Evolutionary conservation across 2,797 vertebrate genomes (phyloP).

Genomic region (Manis javanica): DNA sequence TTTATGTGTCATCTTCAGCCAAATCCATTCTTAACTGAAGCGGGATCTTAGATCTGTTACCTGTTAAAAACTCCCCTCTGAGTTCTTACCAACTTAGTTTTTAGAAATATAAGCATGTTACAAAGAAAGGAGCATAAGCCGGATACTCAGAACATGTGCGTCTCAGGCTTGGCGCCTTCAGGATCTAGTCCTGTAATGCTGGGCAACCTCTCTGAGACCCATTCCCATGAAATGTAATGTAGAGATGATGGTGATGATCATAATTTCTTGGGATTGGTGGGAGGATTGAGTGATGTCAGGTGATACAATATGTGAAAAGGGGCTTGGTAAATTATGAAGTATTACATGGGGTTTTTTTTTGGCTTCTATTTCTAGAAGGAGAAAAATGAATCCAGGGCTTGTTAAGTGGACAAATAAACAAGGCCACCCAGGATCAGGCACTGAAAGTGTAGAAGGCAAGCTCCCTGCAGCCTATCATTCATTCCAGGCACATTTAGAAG

Average conservation of each 20-base stretch:
- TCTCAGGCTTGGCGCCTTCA: not conserved
- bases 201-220: not conserved
- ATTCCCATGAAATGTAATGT: not conserved
- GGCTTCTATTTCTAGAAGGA: constrained; percentile 36
- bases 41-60: not conserved
- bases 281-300: not conserved
- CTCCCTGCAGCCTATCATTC: not conserved
- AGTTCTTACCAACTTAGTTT: not conserved
- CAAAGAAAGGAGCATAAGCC: not conserved
- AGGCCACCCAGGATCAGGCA: not conserved
- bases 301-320: not conserved
- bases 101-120: not conserved
- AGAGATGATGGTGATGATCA: not conserved
- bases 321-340: not conserved
- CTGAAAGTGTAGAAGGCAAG: not conserved
- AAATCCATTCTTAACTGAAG: not conserved
- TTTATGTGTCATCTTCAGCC: not conserved
- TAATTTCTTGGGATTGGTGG: not conserved
- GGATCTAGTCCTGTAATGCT: not conserved
- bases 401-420: not conserved
- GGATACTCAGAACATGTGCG: not conserved
- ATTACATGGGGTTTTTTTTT: not conserved
- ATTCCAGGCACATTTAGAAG: not conserved
- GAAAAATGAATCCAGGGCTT: not conserved
- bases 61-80: not conserved